Evolutionary conservation across 2,797 vertebrate genomes (phyloP), one percentile per base, ranked within the genome.

Genomic region (Enteromius unitaeniatus): DNA sequence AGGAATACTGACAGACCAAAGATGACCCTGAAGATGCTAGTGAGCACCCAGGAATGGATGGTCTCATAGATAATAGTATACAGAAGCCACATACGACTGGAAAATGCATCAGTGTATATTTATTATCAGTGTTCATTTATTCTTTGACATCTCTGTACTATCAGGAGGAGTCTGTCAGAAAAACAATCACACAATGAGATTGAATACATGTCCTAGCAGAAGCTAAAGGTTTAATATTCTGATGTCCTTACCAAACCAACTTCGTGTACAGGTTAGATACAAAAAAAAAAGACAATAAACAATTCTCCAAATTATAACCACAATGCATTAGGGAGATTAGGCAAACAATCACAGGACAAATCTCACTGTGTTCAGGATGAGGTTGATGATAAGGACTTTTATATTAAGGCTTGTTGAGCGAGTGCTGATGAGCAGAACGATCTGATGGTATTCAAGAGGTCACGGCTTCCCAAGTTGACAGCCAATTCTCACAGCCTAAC

Each of bases 401-500:
- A 60, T 47, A 69, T 83, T 2, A 45, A 81, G 40, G 82, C 51
- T 78, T 60, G 74, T 62, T 78, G 75, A 70, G 8, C 51, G 14
- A 83, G 49, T 45, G 37, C 34, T 69, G 49, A 42, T 82, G 45
- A 82, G 34, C 15, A 4, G 26, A 77, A 77, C 45, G 26, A 68
- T 51, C 51, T 45, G 37, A 83, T 58, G 81, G 58, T 76, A 67
- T 82, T 55, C 34, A 55, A 76, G 42, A 55, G 72, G 45, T 37
- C 81, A 67, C 6, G 2, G 62, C 45, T 67, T 75, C 31, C 51
- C 8, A 69, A 58, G 64, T 40, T 68, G 81, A 83, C 72, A 82
- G 81, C 60, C 73, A 58, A 68, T 45, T 83, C 81, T 82, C 45
- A 75, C 70, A 82, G 80, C 58, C 80, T 55, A 77, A 83, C 62